phyloP scores from a whole-genome alignment of 35 echinoderm and acorn worm species.

The Apostichopus parvimensis region DNA sequence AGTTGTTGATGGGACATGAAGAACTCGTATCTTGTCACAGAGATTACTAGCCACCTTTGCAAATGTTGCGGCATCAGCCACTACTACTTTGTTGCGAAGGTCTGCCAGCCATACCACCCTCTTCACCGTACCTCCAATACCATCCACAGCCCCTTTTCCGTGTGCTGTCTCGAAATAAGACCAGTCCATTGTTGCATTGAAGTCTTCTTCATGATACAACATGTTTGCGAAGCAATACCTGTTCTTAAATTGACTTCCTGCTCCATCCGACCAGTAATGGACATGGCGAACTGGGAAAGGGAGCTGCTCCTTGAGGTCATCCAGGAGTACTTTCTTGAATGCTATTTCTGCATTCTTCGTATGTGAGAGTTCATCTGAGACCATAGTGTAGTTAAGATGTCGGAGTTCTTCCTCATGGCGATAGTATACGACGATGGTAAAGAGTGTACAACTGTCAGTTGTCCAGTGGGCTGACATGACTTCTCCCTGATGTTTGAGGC shows the following conservation, averaged over 20 bases:
- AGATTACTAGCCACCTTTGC: neutral
- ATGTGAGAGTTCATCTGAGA: constrained; percentile 42
- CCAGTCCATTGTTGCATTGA: constrained; percentile 45
- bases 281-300: constrained; percentile 47
- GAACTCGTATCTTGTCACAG: neutral
- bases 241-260: constrained; percentile 69
- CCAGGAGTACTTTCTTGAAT: constrained; percentile 47
- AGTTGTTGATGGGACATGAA: constrained; percentile 8
- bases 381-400: constrained; percentile 29
- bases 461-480: constrained; percentile 48
- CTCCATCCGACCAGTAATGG: constrained; percentile 67
- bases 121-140: constrained; percentile 58
- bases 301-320: constrained; percentile 36
- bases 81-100: neutral
- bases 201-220: constrained; percentile 53
- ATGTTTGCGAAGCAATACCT: constrained; percentile 52
- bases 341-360: constrained; percentile 48
- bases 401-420: constrained; percentile 14
- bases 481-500: constrained; percentile 35
- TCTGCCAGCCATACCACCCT: neutral
- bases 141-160: constrained; percentile 59
- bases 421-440: constrained; percentile 42
- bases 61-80: constrained; percentile 5
- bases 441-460: constrained; percentile 37
- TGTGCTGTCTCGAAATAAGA: constrained; percentile 61